Percentiles rank a stretch among this genome's conserved stretches.
These are phyloP conservation scores for Triplophysa siluroides DNA, from an alignment of 2,113 vertebrate genomes.

Conservation along the genomic window DNA sequence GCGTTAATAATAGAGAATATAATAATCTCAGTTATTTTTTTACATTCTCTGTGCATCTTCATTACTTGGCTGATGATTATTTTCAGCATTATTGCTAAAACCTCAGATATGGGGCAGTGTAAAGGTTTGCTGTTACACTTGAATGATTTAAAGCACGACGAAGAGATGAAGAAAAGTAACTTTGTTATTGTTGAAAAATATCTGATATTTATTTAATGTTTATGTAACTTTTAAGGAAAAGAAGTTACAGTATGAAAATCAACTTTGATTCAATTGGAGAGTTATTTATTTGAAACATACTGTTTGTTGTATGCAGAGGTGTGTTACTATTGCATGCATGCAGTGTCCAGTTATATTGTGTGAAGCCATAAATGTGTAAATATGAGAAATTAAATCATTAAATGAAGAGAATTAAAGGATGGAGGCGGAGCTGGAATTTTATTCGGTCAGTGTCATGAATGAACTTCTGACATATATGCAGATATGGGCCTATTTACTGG, in stretches of 20 bases:
- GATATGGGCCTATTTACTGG: no score
- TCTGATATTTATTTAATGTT: neutral
- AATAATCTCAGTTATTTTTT: no score
- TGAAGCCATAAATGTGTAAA: neutral
- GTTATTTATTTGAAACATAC: conserved; percentile 2
- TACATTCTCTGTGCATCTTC: no score
- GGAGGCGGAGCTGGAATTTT: neutral
- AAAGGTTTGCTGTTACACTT: no score
- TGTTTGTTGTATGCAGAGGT: neutral
- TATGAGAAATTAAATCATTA: neutral
- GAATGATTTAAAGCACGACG: no score
- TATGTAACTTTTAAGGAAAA: neutral
- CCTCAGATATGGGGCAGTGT: no score
- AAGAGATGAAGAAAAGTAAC: no score
- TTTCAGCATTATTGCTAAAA: no score
- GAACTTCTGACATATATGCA: no score
- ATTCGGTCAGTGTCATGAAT: neutral
- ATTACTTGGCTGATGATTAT: no score
- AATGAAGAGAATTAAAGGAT: neutral
- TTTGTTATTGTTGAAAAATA: neutral
- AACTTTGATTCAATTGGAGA: neutral
- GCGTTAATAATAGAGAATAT: no score
- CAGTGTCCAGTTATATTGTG: neutral
- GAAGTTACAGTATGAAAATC: neutral
- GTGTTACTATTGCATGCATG: neutral